Conservation (phyloP, 2,113 vertebrate species). For the Tichodroma muraria region DNA sequence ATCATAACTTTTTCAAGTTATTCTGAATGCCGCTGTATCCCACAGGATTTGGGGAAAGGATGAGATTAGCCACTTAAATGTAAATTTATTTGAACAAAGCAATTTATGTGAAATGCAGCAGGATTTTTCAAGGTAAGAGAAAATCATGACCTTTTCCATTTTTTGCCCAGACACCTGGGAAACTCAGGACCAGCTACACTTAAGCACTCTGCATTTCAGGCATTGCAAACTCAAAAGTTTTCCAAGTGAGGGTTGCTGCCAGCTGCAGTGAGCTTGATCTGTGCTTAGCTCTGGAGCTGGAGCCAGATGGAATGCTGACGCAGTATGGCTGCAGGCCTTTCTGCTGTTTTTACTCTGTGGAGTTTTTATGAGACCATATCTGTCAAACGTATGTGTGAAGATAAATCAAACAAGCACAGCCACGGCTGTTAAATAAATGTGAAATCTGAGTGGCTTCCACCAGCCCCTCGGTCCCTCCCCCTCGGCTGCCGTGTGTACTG, state of each 20-base stretch:
- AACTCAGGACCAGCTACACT: not conserved
- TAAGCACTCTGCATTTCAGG: not conserved
- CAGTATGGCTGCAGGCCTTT: constrained; percentile 52
- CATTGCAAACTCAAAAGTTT: not conserved
- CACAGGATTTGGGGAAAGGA: not conserved
- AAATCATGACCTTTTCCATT: not conserved
- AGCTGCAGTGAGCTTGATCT: not conserved
- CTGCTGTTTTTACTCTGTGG: constrained; percentile 53
- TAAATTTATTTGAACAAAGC: not conserved
- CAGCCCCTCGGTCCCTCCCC: not conserved
- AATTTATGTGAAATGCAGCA: not conserved
- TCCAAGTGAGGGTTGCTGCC: not conserved
- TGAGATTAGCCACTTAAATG: not conserved
- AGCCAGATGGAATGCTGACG: constrained; percentile 1
- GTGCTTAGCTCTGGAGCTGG: not conserved
- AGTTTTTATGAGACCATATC: constrained; percentile 68
- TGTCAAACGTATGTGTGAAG: constrained; percentile 61
- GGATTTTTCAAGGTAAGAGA: not conserved
- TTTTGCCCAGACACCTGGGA: not conserved
- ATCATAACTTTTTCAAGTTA: not conserved
- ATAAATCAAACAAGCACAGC: constrained; percentile 59
- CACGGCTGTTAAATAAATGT: constrained; percentile 41
- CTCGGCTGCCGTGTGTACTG: not conserved
- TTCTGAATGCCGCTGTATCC: not conserved
- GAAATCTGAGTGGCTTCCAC: constrained; percentile 54